These are phyloP conservation scores for Octopus sinensis DNA, from an alignment of 1,140 invertebrate genomes.

Conservation along the genomic window DNA sequence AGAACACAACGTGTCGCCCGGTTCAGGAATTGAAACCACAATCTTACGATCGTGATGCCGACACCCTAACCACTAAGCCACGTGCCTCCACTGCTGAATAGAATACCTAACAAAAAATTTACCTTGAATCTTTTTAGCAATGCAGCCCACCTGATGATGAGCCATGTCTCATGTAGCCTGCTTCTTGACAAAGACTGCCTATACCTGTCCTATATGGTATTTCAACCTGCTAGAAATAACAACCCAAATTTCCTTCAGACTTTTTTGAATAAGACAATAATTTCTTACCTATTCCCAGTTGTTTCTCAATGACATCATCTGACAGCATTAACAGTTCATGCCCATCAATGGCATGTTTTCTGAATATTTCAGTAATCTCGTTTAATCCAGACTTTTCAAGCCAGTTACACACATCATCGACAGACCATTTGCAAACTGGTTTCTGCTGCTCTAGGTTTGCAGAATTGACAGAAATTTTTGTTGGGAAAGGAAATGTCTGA, in stretches of 20 bases:
- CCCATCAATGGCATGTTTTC: conserved; percentile 60
- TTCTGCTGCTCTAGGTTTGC: background rate
- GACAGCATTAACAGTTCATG: conserved; percentile 61
- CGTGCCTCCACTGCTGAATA: no score
- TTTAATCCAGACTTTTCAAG: conserved; percentile 61
- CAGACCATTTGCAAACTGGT: conserved; percentile 56
- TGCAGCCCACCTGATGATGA: no score
- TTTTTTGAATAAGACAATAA: conserved; percentile 6
- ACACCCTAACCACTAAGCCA: no score
- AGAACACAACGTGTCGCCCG: no score
- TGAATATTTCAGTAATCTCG: conserved; percentile 57
- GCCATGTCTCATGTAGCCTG: no score
- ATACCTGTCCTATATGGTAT: no score
- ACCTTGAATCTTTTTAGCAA: no score
- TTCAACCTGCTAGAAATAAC: background rate
- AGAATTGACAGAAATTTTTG: background rate
- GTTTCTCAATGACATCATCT: conserved; percentile 60
- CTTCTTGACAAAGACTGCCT: no score
- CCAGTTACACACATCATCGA: conserved; percentile 64
- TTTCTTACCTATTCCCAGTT: conserved; percentile 59
- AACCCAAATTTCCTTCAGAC: background rate
- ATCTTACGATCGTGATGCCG: no score
- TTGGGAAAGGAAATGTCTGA: no score
- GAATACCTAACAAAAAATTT: no score
- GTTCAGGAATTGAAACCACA: no score